Base-by-base conservation (phyloP, 2,797 vertebrate genomes). In the Pseudochromis fuscus region DNA sequence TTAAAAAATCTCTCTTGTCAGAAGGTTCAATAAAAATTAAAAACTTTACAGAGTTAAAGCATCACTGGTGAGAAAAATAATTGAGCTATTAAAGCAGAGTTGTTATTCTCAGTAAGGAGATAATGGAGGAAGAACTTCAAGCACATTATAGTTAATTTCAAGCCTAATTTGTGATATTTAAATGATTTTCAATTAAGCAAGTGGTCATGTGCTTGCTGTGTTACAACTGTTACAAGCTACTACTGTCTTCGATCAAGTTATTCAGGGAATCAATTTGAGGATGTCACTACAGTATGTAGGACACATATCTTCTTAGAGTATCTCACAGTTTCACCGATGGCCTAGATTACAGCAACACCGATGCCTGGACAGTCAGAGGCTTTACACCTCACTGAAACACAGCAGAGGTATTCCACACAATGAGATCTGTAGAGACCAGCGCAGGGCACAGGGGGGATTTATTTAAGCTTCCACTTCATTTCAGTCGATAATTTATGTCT, bases 201-300 rank as follows among this genome's bases (percentile, higher is more conserved):
- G n/a, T n/a, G n/a, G n/a, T n/a, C n/a, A n/a, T n/a, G n/a, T n/a
- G n/a, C n/a, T n/a, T n/a, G n/a, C n/a, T n/a, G n/a, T n/a, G n/a
- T n/a, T n/a, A n/a, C n/a, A n/a, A n/a, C n/a, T n/a, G n/a, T n/a
- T n/a, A n/a, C n/a, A 62, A 49, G 21, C 15, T 42, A 3, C n/a
- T 30, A 23, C 60, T 16, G 25, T 42, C 62, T 77, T 42, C 50
- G 23, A 68, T 42, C 25, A 21, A 40, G 53, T 49, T 67, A 58
- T 31, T 69, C 27, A 25, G 46, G 59, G 66, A 69, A 61, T 55
- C 24, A 16, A 21, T 52, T 38, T 28, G 16, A 60, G 25, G 28
- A 31, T 51, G 51, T 73, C 30, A 28, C 42, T 46, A 19, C 31
- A 25, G 59, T 57, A 44, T 62, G 48, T 52, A 24, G 44, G 60